phyloP scores from a whole-genome alignment of 2,888 invertebrate species.

The Bugula neritina region DNA sequence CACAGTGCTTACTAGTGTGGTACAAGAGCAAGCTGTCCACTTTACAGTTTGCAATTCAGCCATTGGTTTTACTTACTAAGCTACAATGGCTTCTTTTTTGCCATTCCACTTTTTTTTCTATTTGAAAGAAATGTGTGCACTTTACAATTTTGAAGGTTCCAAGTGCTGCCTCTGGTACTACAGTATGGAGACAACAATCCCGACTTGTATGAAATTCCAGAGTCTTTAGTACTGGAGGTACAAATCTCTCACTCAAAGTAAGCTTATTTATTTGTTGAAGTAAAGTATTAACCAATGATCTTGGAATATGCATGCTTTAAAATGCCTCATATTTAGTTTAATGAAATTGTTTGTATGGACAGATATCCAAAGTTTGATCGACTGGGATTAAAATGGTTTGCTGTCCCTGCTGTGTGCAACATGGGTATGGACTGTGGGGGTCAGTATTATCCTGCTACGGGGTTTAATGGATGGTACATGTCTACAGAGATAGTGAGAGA shows the following conservation, averaged over 20 bases:
- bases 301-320: too few species aligned
- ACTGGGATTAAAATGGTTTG: slow-evolving; percentile 81
- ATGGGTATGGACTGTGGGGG: slow-evolving; percentile 95
- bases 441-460: slow-evolving; percentile 83
- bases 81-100: too few species aligned
- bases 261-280: slow-evolving; percentile 50
- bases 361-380: slow-evolving; percentile 85
- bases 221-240: slow-evolving; percentile 79
- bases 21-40: too few species aligned
- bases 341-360: slow-evolving; percentile 34
- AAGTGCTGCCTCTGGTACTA: slow-evolving; percentile 80
- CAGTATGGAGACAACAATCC: slow-evolving; percentile 97
- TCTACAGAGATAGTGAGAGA: slow-evolving; percentile 90
- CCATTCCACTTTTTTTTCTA: too few species aligned
- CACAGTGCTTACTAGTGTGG: too few species aligned
- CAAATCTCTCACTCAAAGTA: slow-evolving; percentile 82
- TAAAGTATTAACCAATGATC: too few species aligned
- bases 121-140: too few species aligned
- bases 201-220: slow-evolving; percentile 87
- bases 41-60: too few species aligned
- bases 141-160: slow-evolving; percentile 61
- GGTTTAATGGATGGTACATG: slow-evolving; percentile 98
- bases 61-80: too few species aligned
- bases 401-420: slow-evolving; percentile 78
- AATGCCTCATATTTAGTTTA: too few species aligned